Evolutionary conservation across 2,888 invertebrate genomes (phyloP).

Genomic region (Latrodectus hesperus): DNA sequence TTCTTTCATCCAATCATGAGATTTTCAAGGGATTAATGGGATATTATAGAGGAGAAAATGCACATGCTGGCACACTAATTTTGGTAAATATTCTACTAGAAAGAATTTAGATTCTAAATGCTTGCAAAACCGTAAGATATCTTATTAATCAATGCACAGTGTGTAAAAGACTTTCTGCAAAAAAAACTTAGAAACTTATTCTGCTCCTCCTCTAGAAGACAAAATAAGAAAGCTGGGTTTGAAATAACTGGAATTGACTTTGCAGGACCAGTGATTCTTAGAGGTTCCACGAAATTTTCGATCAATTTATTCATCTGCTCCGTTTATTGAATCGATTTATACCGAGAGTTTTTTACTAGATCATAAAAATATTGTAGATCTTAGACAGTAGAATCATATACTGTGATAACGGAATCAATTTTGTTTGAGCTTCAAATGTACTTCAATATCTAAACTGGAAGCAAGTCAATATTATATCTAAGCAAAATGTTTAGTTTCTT

Average conservation of each 20-base stretch:
- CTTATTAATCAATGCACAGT: constrained; percentile 9
- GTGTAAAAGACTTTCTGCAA: not conserved
- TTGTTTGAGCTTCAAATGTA: not conserved
- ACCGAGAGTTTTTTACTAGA: too few species aligned
- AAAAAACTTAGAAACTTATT: not conserved
- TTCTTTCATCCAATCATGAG: constrained; percentile 28
- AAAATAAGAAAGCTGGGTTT: constrained; percentile 8
- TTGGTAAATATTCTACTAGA: constrained; percentile 6
- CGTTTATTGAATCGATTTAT: not conserved
- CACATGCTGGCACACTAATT: constrained; percentile 11
- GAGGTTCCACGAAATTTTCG: not conserved
- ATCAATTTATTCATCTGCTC: not conserved
- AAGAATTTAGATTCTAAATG: constrained; percentile 8
- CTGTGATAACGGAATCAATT: not conserved
- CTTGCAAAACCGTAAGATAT: not conserved
- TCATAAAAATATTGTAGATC: too few species aligned
- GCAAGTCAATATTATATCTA: not conserved
- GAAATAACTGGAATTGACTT: constrained; percentile 3
- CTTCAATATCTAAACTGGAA: too few species aligned
- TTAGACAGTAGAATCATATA: not conserved
- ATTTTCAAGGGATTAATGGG: not conserved
- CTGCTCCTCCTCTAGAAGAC: not conserved
- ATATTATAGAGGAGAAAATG: not conserved
- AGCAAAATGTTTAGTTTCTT: too few species aligned
- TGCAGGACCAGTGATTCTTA: constrained; percentile 5